Conservation (phyloP, 2,113 vertebrate species). For the Grallaria varia region DNA sequence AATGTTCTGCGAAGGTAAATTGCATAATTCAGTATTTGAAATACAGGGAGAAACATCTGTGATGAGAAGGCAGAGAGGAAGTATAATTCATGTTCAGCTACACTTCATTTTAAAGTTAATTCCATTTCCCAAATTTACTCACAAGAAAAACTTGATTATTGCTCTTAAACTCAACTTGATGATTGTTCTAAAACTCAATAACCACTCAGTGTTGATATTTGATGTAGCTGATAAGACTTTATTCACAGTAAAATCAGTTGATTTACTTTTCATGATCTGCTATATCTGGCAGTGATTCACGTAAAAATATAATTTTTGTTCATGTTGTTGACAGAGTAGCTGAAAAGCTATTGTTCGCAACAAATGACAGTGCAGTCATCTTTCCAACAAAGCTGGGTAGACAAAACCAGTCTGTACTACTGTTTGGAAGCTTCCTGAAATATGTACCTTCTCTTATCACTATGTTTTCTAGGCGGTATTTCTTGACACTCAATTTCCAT, state of each 20-base stretch:
- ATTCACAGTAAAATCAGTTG: background rate
- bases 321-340: background rate
- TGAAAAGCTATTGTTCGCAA: background rate
- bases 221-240: background rate
- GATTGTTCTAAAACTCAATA: background rate
- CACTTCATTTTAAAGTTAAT: background rate
- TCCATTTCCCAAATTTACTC: background rate
- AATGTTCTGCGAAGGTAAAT: background rate
- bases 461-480: background rate
- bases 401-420: background rate
- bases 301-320: background rate
- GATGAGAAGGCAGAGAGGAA: background rate
- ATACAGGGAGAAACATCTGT: background rate
- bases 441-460: background rate
- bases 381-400: background rate
- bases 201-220: background rate
- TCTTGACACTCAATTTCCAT: background rate
- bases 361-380: background rate
- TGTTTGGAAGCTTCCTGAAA: background rate
- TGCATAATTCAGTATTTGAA: background rate
- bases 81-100: background rate
- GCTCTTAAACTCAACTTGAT: background rate
- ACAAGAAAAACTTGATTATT: background rate
- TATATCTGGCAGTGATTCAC: background rate
- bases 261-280: background rate